Evolutionary conservation across 2,888 invertebrate species (phyloP).

Genomic region (Axea sp.): DNA sequence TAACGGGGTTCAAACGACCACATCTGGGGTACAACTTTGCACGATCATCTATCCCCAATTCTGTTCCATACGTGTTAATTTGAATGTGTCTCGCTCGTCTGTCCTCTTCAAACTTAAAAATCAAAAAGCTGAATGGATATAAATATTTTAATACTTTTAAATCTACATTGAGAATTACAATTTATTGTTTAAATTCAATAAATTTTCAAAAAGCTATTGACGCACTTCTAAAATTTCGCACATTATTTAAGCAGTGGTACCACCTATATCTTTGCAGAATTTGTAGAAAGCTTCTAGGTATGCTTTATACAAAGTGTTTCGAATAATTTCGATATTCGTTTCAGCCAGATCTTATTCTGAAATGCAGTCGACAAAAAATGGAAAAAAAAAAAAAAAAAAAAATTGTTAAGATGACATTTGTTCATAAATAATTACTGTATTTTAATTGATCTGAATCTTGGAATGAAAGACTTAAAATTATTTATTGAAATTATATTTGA

Average conservation of each 20-base stretch:
- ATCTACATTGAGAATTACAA: too few species aligned
- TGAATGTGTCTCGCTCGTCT: conserved; percentile 99
- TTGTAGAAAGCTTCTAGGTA: conserved; percentile 97
- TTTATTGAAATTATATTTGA: too few species aligned
- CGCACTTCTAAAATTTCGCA: conserved; percentile 99
- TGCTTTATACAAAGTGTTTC: conserved; percentile 99
- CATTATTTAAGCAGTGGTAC: conserved; percentile 99
- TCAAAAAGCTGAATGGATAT: too few species aligned
- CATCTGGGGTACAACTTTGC: conserved; percentile 98
- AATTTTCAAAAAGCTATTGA: too few species aligned
- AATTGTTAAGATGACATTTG: too few species aligned
- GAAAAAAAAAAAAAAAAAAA: too few species aligned
- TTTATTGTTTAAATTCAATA: too few species aligned
- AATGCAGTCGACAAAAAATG: conserved; percentile 99
- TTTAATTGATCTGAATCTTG: too few species aligned
- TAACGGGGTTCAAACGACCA: conserved; percentile 97
- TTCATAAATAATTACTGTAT: too few species aligned
- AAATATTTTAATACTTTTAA: too few species aligned
- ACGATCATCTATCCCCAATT: conserved; percentile 98
- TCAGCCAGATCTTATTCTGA: conserved; percentile 99
- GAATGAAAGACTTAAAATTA: too few species aligned
- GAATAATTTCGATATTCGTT: conserved; percentile 99
- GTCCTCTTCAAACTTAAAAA: conserved; percentile 99
- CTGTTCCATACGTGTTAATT: conserved; percentile 99
- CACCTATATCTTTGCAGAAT: conserved; percentile 96